Evolutionary conservation across 2,797 vertebrate species (phyloP), one percentile per base, ranked within the genome.

Genomic region (Myripristis jacobus): DNA sequence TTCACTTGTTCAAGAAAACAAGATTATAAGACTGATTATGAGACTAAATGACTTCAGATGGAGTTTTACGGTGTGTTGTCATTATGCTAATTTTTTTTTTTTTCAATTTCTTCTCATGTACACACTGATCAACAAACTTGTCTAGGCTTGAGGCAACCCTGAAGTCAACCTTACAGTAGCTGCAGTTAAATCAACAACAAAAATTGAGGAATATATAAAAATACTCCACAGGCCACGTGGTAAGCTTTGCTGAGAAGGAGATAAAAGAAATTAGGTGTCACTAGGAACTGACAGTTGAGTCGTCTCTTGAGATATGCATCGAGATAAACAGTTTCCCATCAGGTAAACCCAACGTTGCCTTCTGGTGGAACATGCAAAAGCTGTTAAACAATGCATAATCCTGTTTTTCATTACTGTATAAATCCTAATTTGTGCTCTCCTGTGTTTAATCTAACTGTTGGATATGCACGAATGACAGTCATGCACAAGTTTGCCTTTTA

Each of bases 351-450:
- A 19, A 15, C 25, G 21, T 19, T 52, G 31, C 34, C 38, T 19
- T 41, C 50, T 53, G 52, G 38, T 38, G 63, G 61, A 59, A 71
- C 44, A 62, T 44, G 55, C 55, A 67, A 58, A 64, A 70, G 68
- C 77, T 74, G 83, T 82, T 67, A 60, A 79, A 70, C 70, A 82
- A 91, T 91, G 88, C 75, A 73, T 92, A 89, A 90, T 90, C 84
- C 87, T 77, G 77, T 84, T 87, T 90, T 89, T 89, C 87, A 87
- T 92, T 82, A 89, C 58, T 66, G 75, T 72, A 67, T 73, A 82
- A 84, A 88, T 90, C 83, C 87, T 74, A 57, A 92, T 88, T 89
- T 85, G 79, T 71, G 72, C 73, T 78, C 73, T 34, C 73, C 73
- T 74, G 66, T 70, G 88, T 88, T 88, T 87, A 86, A 91, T 91